These are phyloP conservation scores for Oxyteleia sp. DNA, from an alignment of 2,888 invertebrate genomes.

Conservation along the genomic window DNA sequence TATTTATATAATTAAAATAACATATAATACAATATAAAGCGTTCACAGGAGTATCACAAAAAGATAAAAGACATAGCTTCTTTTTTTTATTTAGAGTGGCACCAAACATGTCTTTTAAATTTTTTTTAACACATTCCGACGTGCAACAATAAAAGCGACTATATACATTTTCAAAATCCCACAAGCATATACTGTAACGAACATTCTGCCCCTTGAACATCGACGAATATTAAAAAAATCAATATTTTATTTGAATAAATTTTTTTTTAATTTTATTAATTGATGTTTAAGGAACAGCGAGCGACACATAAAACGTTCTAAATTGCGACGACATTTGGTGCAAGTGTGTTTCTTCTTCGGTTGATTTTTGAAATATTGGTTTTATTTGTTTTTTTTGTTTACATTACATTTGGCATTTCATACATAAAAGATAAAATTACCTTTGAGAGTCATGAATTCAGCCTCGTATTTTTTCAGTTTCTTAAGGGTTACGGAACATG, in stretches of 20 bases:
- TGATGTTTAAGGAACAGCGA: neutral
- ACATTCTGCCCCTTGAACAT: slow-evolving; percentile 3
- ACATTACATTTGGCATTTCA: slow-evolving; percentile 72
- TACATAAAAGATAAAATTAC: slow-evolving; percentile 88
- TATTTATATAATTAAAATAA: too few species aligned
- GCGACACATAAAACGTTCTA: neutral
- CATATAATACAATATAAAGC: too few species aligned
- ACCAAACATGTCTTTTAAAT: too few species aligned
- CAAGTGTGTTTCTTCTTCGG: slow-evolving; percentile 25
- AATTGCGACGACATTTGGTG: slow-evolving; percentile 30
- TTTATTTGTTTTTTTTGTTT: slow-evolving; percentile 15
- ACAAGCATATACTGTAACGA: slow-evolving; percentile 7
- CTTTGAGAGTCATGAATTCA: slow-evolving; percentile 94
- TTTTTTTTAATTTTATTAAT: neutral
- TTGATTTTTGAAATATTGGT: too few species aligned
- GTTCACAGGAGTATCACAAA: too few species aligned
- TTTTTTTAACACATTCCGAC: slow-evolving; percentile 21
- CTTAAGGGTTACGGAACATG: slow-evolving; percentile 97
- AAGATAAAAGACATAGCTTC: too few species aligned
- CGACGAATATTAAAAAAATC: too few species aligned
- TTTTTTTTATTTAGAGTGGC: too few species aligned
- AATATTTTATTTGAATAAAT: too few species aligned
- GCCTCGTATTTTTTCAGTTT: slow-evolving; percentile 98
- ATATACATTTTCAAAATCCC: slow-evolving; percentile 21
- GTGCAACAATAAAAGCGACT: slow-evolving; percentile 38